Percentiles rank a stretch among this genome's conserved stretches.
phyloP scores from a whole-genome alignment of 1,140 invertebrate species.

The Melitaea cinxia region DNA sequence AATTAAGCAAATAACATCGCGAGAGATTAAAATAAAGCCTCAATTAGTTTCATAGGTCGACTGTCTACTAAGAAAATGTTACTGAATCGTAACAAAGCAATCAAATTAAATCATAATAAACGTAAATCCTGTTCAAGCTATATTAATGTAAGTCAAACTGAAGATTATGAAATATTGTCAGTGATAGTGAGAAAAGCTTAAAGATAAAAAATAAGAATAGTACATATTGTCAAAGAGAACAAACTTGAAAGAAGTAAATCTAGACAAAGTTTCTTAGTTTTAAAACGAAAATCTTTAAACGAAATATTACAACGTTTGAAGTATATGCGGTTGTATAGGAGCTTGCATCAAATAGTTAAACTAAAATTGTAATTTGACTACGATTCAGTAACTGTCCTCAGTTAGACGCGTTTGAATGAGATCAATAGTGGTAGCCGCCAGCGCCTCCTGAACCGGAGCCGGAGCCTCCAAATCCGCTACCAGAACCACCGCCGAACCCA shows the following conservation, averaged over 20 bases:
- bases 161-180: not conserved
- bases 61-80: slow-evolving; percentile 23
- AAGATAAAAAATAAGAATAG: not conserved
- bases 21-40: slow-evolving; percentile 33
- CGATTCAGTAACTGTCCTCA: slow-evolving; percentile 35
- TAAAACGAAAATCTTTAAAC: not conserved
- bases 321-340: slow-evolving; percentile 28
- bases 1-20: slow-evolving; percentile 24
- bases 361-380: slow-evolving; percentile 22
- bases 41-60: slow-evolving; percentile 9
- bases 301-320: not conserved
- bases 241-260: not conserved
- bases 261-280: not conserved
- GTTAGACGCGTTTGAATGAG: slow-evolving; percentile 32
- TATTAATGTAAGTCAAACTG: not conserved
- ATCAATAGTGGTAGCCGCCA: slow-evolving; percentile 65
- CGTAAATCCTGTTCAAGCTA: not conserved
- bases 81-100: slow-evolving; percentile 28
- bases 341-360: slow-evolving; percentile 3
- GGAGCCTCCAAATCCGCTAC: slow-evolving; percentile 36
- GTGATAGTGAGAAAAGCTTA: not conserved
- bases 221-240: not conserved
- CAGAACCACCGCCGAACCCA: slow-evolving; percentile 32
- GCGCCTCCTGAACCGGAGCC: slow-evolving; percentile 45
- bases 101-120: not conserved